Conservation (phyloP, 2,797 vertebrate genomes). For the Scolopax bukidnonensis region DNA sequence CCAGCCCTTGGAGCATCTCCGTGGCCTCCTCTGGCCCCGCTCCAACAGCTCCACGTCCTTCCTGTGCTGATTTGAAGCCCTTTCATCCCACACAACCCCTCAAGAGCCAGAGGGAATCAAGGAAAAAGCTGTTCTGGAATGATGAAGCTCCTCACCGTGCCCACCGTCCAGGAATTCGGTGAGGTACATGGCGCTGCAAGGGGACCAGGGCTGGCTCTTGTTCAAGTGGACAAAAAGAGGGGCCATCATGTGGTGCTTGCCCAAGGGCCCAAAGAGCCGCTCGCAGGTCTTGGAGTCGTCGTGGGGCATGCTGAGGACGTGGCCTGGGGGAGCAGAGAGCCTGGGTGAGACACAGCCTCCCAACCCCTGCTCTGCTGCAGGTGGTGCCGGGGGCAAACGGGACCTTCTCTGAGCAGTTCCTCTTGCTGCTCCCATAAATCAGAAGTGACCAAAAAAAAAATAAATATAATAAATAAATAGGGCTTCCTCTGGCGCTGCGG, state of each 20-base stretch:
- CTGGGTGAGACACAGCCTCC: rapidly evolving
- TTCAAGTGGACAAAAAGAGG: slow-evolving; percentile 89
- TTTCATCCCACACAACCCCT: not conserved
- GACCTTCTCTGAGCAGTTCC: not conserved
- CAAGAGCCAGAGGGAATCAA: not conserved
- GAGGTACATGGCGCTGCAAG: slow-evolving; percentile 92
- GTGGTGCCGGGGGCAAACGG: rapidly evolving
- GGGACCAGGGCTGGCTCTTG: slow-evolving; percentile 91
- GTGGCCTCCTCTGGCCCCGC: too few relatives aligned
- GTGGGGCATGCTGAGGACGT: slow-evolving; percentile 96
- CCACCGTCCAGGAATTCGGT: slow-evolving; percentile 96
- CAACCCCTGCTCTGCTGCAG: not conserved
- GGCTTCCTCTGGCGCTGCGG: rapidly evolving
- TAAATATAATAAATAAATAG: too few relatives aligned
- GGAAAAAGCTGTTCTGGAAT: not conserved
- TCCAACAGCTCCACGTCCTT: too few relatives aligned
- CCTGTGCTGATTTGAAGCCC: not conserved
- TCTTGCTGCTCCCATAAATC: not conserved
- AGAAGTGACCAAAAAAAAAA: not conserved
- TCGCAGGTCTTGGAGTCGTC: slow-evolving; percentile 94
- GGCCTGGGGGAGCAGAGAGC: slow-evolving; percentile 79
- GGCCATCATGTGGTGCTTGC: slow-evolving; percentile 91
- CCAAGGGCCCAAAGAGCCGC: slow-evolving; percentile 87
- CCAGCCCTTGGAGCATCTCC: too few relatives aligned
- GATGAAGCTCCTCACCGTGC: slow-evolving; percentile 80